phyloP scores from a whole-genome alignment of 2,888 invertebrate species.

The Pseudanteris insignis region DNA sequence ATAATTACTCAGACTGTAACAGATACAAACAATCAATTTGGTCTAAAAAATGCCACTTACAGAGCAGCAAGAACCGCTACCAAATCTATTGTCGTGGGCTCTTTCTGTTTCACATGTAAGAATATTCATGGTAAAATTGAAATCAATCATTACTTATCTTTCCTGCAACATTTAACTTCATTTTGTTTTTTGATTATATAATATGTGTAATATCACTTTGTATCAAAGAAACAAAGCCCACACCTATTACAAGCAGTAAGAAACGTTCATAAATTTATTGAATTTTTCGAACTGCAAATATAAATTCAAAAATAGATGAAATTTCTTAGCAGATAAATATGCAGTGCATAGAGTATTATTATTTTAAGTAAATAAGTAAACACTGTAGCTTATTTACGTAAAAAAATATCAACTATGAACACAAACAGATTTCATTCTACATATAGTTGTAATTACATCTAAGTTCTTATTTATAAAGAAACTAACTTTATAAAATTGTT shows the following conservation, averaged over 20 bases:
- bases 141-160: constrained; percentile 30
- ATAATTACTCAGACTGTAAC: constrained; percentile 10
- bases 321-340: too few relatives aligned
- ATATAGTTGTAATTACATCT: too few relatives aligned
- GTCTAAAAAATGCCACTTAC: constrained; percentile 24
- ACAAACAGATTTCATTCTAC: too few relatives aligned
- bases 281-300: not conserved
- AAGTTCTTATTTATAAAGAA: too few relatives aligned
- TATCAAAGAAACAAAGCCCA: constrained; percentile 26
- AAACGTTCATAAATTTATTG: not conserved
- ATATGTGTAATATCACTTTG: constrained; percentile 18
- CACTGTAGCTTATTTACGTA: too few relatives aligned
- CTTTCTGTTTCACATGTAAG: constrained; percentile 38
- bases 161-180: constrained; percentile 21
- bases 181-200: constrained; percentile 11
- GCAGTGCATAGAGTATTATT: too few relatives aligned
- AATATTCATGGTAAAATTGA: constrained; percentile 35
- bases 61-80: constrained; percentile 7
- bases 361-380: too few relatives aligned
- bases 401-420: too few relatives aligned
- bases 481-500: too few relatives aligned
- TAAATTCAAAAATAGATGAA: too few relatives aligned
- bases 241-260: constrained; percentile 19
- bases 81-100: constrained; percentile 5
- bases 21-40: constrained; percentile 17